These are phyloP conservation scores for Tuta absoluta DNA, from an alignment of 2,888 invertebrate genomes.

Conservation along the genomic window DNA sequence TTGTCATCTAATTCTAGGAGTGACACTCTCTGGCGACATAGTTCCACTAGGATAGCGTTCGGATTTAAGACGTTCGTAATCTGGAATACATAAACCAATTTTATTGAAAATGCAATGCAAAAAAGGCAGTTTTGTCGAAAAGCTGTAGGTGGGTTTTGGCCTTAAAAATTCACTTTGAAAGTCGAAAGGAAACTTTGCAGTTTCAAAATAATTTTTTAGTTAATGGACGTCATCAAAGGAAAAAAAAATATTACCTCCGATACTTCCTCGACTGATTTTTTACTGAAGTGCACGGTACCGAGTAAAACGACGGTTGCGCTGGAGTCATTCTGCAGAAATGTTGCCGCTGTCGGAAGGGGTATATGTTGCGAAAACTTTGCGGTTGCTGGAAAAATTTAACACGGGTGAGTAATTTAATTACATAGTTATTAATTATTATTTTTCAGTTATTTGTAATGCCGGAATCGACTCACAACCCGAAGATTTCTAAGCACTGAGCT, in stretches of 20 bases:
- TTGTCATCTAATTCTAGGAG: conserved; percentile 71
- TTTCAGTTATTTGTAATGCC: too few species aligned
- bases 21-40: conserved; percentile 73
- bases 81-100: conserved; percentile 43
- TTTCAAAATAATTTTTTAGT: too few species aligned
- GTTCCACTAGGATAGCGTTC: conserved; percentile 71
- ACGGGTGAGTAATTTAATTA: too few species aligned
- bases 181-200: too few species aligned
- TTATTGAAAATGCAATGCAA: background rate
- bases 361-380: conserved; percentile 11
- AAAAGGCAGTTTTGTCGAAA: too few species aligned
- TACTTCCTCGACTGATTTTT: conserved; percentile 72
- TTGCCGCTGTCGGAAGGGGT: conserved; percentile 58
- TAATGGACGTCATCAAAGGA: too few species aligned
- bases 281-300: conserved; percentile 76
- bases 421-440: too few species aligned
- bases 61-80: conserved; percentile 66
- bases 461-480: too few species aligned
- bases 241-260: conserved; percentile 52
- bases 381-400: conserved; percentile 13
- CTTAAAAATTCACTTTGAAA: too few species aligned
- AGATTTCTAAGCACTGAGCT: too few species aligned
- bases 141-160: too few species aligned
- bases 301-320: conserved; percentile 65
- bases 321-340: conserved; percentile 60